These are phyloP conservation scores for Hycleus phaleratus DNA, from an alignment of 1,140 invertebrate genomes.

Conservation along the genomic window DNA sequence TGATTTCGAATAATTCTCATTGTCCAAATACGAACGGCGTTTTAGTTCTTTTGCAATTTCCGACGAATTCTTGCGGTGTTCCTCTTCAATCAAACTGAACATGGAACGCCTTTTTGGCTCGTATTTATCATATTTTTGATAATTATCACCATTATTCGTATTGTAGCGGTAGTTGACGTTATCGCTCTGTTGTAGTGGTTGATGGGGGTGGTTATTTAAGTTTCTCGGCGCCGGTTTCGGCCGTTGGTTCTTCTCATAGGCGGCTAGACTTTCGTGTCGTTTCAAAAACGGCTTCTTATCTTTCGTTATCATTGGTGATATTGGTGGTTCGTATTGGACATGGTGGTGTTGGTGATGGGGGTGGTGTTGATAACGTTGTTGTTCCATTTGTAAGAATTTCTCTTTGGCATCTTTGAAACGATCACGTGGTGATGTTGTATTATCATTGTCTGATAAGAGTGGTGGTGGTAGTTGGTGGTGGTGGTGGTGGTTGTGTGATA, in stretches of 20 bases:
- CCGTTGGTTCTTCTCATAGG: conserved; percentile 16
- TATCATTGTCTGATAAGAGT: conserved; percentile 45
- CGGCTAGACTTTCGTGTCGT: conserved; percentile 29
- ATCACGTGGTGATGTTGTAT: conserved; percentile 56
- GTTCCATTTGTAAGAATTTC: conserved; percentile 70
- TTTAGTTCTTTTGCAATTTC: conserved; percentile 44
- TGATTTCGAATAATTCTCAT: conserved; percentile 31
- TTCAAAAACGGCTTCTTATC: conserved; percentile 27
- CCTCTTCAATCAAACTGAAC: conserved; percentile 41
- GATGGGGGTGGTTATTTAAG: background rate
- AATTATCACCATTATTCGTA: conserved; percentile 32
- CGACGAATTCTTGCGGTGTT: conserved; percentile 39
- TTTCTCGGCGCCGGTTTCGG: conserved; percentile 34
- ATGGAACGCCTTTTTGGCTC: conserved; percentile 39
- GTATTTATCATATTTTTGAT: conserved; percentile 37
- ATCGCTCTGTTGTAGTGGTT: conserved; percentile 3
- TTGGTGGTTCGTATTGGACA: conserved; percentile 29
- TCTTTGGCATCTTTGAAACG: conserved; percentile 77
- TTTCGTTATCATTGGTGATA: conserved; percentile 26
- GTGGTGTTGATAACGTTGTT: conserved; percentile 53
- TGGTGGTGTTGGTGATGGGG: conserved; percentile 48
- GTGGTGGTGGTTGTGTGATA: too few relatives aligned
- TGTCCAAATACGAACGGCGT: conserved; percentile 40
- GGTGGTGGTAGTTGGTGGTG: conserved; percentile 29
- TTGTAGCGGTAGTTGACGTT: conserved; percentile 32